phyloP scores from a whole-genome alignment of 2,888 invertebrate genomes.

The Theodoxus fluviatilis region DNA sequence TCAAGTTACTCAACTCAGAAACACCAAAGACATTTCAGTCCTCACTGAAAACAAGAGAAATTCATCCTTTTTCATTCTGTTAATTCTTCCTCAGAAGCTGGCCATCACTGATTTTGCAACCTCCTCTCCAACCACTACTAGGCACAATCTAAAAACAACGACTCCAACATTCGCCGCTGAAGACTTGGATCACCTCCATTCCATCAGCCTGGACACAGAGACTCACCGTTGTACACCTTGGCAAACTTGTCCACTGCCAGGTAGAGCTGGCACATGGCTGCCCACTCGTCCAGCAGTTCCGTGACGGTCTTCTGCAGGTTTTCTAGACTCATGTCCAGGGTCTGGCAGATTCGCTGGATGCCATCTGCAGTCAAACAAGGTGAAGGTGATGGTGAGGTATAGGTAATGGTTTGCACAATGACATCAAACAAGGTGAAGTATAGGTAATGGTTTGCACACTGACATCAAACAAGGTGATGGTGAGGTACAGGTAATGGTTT shows the following conservation, averaged over 20 bases:
- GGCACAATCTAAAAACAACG: too few species aligned
- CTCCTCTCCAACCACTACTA: too few species aligned
- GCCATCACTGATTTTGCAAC: too few species aligned
- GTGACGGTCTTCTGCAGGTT: constrained; percentile 82
- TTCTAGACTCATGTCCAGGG: constrained; percentile 89
- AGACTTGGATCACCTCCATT: too few species aligned
- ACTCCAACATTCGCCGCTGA: too few species aligned
- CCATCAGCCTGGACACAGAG: not conserved
- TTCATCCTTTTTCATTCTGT: too few species aligned
- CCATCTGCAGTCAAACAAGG: constrained; percentile 70
- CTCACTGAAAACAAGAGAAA: too few species aligned
- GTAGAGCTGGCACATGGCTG: constrained; percentile 88
- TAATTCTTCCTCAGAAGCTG: too few species aligned
- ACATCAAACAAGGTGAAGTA: not conserved
- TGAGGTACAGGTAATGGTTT: too few species aligned
- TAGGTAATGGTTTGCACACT: not conserved
- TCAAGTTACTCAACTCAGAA: too few species aligned
- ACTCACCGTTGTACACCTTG: constrained; percentile 75
- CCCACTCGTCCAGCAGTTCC: constrained; percentile 88
- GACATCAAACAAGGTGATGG: not conserved
- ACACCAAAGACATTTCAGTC: too few species aligned
- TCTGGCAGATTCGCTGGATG: constrained; percentile 86
- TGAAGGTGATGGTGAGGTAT: not conserved
- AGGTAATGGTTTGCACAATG: not conserved
- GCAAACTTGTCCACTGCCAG: constrained; percentile 84